phyloP scores from a whole-genome alignment of 1,140 invertebrate genomes.

The Zaprionus lachaisei region DNA sequence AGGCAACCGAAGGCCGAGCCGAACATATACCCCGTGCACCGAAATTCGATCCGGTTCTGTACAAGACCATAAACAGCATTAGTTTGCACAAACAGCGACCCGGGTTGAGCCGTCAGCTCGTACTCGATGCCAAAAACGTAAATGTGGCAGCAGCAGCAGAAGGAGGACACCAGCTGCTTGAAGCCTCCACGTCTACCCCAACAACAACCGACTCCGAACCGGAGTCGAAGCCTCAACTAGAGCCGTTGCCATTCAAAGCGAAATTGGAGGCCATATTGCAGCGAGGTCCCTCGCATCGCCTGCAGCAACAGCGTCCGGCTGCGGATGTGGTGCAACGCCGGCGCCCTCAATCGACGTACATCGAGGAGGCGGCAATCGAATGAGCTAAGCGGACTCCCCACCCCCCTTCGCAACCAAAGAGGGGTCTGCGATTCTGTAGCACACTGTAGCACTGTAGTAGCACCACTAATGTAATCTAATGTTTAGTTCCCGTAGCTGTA shows the following conservation, averaged over 20 bases:
- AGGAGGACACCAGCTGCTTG: background rate
- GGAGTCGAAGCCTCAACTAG: conserved; percentile 17
- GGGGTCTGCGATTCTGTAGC: conserved; percentile 44
- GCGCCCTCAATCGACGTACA: conserved; percentile 65
- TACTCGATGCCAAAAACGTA: conserved; percentile 65
- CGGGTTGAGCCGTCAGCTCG: conserved; percentile 64
- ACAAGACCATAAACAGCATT: conserved; percentile 81
- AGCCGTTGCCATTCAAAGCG: conserved; percentile 73
- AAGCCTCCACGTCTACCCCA: conserved; percentile 7
- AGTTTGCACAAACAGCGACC: conserved; percentile 77
- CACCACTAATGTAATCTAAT: conserved; percentile 47
- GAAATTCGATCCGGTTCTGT: conserved; percentile 82
- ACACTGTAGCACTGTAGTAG: conserved; percentile 16
- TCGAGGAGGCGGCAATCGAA: conserved; percentile 53
- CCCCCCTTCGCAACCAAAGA: conserved; percentile 28
- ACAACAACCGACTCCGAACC: conserved; percentile 8
- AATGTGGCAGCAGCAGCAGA: conserved; percentile 18
- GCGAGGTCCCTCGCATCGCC: conserved; percentile 77
- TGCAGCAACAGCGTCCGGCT: conserved; percentile 71
- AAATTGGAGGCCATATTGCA: conserved; percentile 82
- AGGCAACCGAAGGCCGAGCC: conserved; percentile 7
- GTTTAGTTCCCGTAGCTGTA: conserved; percentile 37
- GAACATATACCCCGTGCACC: conserved; percentile 72
- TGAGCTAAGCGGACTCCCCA: conserved; percentile 6
- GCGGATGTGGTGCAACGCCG: conserved; percentile 53